Conservation (phyloP, 2,113 vertebrate species). For the Cyprinus carpio region DNA sequence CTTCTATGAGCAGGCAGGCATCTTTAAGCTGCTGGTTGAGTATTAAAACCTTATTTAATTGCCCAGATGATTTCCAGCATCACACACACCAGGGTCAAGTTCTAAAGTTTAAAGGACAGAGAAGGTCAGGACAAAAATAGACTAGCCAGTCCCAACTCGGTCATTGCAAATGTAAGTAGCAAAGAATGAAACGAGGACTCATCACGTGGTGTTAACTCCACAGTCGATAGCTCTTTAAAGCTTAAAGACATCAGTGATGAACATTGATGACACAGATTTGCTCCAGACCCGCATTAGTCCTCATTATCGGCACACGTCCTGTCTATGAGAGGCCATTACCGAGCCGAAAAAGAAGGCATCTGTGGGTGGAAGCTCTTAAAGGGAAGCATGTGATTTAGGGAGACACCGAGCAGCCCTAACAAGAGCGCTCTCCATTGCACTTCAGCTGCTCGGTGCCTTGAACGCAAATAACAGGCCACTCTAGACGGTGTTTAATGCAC, state of each 20-base stretch:
- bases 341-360: background rate
- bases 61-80: background rate
- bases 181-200: background rate
- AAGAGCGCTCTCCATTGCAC: background rate
- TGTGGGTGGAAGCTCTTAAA: conserved; percentile 26
- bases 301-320: conserved; percentile 24
- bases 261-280: conserved; percentile 4
- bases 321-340: background rate
- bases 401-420: background rate
- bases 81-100: background rate
- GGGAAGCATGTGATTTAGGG: conserved; percentile 22
- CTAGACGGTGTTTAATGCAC: conserved; percentile 20
- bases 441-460: background rate
- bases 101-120: background rate
- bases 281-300: background rate
- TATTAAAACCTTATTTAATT: conserved; percentile 16
- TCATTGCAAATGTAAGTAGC: background rate
- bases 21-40: background rate
- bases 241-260: conserved; percentile 31
- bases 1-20: background rate
- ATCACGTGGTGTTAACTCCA: background rate
- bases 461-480: conserved; percentile 6
- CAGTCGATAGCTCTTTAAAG: conserved; percentile 25
- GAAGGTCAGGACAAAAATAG: background rate
- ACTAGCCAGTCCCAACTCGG: background rate